These are phyloP conservation scores for Unio pictorum DNA, from an alignment of 2,888 invertebrate species.

Conservation along the genomic window DNA sequence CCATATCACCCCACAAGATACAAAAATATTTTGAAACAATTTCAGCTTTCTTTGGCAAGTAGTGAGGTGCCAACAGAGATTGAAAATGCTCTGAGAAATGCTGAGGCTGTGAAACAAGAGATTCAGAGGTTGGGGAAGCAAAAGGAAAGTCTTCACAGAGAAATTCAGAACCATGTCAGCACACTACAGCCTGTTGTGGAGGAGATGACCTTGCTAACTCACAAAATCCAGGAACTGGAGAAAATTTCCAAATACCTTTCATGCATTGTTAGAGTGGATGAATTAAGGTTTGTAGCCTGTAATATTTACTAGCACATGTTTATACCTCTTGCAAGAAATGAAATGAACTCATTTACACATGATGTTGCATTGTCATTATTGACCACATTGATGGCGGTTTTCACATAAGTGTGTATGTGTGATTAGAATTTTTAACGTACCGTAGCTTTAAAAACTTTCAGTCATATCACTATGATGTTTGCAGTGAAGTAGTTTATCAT, in stretches of 20 bases:
- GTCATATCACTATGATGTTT: too few relatives aligned
- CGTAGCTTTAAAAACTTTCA: too few relatives aligned
- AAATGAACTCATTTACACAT: too few relatives aligned
- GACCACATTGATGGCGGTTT: too few relatives aligned
- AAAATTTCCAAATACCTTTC: conserved; percentile 59
- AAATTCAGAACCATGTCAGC: conserved; percentile 51
- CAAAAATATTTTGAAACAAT: too few relatives aligned
- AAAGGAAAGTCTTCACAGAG: conserved; percentile 52
- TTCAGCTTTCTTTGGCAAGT: conserved; percentile 60
- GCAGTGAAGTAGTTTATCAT: too few relatives aligned
- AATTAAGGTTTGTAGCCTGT: conserved; percentile 53
- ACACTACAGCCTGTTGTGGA: conserved; percentile 45
- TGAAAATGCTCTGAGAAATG: conserved; percentile 55
- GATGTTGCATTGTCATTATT: too few relatives aligned
- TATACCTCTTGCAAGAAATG: too few relatives aligned
- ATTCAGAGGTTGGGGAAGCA: conserved; percentile 42
- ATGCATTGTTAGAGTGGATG: conserved; percentile 58
- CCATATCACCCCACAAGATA: too few relatives aligned
- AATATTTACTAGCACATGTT: too few relatives aligned
- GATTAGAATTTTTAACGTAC: too few relatives aligned
- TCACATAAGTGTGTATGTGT: too few relatives aligned
- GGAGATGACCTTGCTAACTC: conserved; percentile 47
- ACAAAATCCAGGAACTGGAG: conserved; percentile 59
- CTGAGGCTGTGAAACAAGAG: conserved; percentile 46
- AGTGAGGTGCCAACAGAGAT: conserved; percentile 64